phyloP scores from a whole-genome alignment of 2,888 invertebrate species.

The Epistrophella euchroma region DNA sequence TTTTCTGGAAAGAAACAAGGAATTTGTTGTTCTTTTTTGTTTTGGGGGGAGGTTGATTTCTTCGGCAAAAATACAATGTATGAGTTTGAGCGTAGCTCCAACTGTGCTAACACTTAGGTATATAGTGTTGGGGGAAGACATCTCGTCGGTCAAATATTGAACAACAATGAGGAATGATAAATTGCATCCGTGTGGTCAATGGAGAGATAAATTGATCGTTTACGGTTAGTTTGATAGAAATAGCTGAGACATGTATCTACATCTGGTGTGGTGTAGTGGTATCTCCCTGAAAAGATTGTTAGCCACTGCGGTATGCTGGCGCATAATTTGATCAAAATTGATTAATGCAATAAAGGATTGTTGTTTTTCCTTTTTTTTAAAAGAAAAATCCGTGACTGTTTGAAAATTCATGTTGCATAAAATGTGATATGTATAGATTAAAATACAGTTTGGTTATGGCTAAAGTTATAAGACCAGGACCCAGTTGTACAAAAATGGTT shows the following conservation, averaged over 20 bases:
- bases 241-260: slow-evolving; percentile 35
- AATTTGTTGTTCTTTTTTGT: slow-evolving; percentile 20
- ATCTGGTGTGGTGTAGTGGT: slow-evolving; percentile 1
- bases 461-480: too few relatives aligned
- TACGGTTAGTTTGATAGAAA: slow-evolving; percentile 67
- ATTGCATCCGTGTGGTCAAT: slow-evolving; percentile 69
- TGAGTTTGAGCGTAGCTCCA: background rate
- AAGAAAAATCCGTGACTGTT: background rate
- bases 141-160: slow-evolving; percentile 26
- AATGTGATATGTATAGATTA: background rate
- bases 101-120: background rate
- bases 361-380: background rate
- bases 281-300: slow-evolving; percentile 24
- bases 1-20: slow-evolving; percentile 9
- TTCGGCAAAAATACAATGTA: background rate
- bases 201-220: slow-evolving; percentile 63
- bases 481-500: too few relatives aligned
- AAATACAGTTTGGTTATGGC: too few relatives aligned
- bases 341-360: background rate
- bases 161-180: slow-evolving; percentile 65
- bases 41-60: background rate
- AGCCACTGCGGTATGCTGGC: slow-evolving; percentile 45
- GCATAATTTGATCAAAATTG: slow-evolving; percentile 49
- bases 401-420: background rate
- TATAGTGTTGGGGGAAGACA: background rate